A percentile compares a stretch with the other conserved stretches of the same genome.
These are phyloP conservation scores for Pycnonotus jocosus DNA, from an alignment of 2,113 vertebrate genomes.

Conservation along the genomic window DNA sequence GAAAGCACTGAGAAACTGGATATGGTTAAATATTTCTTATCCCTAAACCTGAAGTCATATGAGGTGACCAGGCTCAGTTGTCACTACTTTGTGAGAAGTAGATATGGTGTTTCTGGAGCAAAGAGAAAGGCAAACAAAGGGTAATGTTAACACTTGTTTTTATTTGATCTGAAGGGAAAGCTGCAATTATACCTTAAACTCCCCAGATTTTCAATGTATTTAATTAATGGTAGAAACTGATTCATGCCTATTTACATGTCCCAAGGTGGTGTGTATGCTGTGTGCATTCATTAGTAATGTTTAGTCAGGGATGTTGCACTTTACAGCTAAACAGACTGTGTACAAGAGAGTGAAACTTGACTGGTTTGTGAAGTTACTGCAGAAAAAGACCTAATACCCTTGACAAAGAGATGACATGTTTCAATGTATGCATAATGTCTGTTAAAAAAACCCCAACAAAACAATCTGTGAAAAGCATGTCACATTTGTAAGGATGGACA, in stretches of 20 bases:
- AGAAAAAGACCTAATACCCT: neutral
- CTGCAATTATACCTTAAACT: neutral
- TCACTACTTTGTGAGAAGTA: neutral
- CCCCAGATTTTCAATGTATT: neutral
- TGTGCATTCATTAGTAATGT: neutral
- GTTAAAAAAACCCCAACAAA: neutral
- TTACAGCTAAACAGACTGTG: neutral
- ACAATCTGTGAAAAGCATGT: neutral
- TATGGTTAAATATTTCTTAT: neutral
- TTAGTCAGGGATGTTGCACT: neutral
- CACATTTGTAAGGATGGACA: neutral
- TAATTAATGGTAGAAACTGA: neutral
- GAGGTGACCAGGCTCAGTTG: neutral
- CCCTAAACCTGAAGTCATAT: neutral
- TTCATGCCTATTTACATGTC: neutral
- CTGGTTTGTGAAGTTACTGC: neutral
- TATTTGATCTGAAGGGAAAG: neutral
- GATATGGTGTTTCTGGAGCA: neutral
- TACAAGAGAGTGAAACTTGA: neutral
- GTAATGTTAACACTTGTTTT: neutral
- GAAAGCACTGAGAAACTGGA: neutral
- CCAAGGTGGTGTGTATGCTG: neutral
- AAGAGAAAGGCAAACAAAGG: neutral
- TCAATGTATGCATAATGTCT: neutral
- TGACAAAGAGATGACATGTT: neutral